A percentile compares a stretch with the other conserved stretches of the same genome.
These are phyloP conservation scores for Alethe diademata DNA, from an alignment of 2,113 vertebrate genomes.

Conservation along the genomic window DNA sequence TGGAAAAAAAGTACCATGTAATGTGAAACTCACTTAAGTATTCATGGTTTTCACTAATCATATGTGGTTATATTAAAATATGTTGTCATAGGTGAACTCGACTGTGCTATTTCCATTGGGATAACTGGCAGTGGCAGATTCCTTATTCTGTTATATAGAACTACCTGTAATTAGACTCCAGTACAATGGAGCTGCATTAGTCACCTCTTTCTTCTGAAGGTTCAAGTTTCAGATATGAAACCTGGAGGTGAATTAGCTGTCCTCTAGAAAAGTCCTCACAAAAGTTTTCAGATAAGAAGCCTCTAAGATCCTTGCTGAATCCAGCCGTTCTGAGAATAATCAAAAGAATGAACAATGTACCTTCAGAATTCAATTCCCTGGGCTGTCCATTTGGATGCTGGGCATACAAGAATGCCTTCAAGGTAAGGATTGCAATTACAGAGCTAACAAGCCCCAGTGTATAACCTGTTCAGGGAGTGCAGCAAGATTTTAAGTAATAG, in stretches of 20 bases:
- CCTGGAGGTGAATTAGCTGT: neutral
- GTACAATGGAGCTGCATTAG: neutral
- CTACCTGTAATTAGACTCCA: neutral
- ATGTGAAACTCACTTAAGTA: neutral
- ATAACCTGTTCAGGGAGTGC: neutral
- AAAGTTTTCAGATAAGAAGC: neutral
- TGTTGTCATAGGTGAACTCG: neutral
- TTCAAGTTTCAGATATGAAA: neutral
- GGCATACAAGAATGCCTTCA: constrained; percentile 24
- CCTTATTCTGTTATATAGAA: neutral
- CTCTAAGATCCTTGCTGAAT: neutral
- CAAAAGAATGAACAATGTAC: neutral
- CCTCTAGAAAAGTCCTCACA: neutral
- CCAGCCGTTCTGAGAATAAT: neutral
- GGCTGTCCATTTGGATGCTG: neutral
- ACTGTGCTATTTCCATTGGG: neutral
- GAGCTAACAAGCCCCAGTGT: constrained; percentile 5
- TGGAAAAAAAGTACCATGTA: neutral
- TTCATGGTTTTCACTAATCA: neutral
- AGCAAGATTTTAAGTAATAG: constrained; percentile 52
- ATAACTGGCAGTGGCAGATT: neutral
- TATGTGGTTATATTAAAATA: neutral
- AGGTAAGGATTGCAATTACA: constrained; percentile 38
- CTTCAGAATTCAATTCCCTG: neutral
- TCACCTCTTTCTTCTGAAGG: neutral